Evolutionary conservation across 2,888 invertebrate species (phyloP).

Genomic region (Aphodius sticticus): DNA sequence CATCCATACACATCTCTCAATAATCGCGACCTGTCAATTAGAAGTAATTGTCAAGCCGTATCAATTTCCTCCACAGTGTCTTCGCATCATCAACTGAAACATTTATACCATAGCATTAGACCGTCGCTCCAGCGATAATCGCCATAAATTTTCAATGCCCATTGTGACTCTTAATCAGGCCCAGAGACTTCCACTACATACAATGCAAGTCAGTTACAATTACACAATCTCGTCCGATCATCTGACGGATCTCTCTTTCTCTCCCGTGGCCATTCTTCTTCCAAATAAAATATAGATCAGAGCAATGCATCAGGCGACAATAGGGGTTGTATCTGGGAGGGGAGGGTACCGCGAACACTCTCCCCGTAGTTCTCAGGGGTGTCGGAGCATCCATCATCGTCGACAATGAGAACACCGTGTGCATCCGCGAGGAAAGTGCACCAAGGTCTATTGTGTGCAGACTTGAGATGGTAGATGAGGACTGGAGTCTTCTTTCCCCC

Average conservation of each 20-base stretch:
- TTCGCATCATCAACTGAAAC: not conserved
- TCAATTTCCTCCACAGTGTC: not conserved
- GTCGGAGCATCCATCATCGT: constrained; percentile 53
- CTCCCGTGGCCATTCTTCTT: constrained; percentile 27
- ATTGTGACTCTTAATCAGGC: not conserved
- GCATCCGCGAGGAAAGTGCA: constrained; percentile 31
- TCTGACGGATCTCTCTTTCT: constrained; percentile 8
- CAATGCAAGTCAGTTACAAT: constrained; percentile 35
- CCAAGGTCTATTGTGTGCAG: not conserved
- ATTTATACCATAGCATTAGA: not conserved
- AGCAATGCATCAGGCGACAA: constrained; percentile 19
- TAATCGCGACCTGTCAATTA: not conserved
- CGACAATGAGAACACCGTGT: constrained; percentile 46
- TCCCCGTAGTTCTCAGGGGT: constrained; percentile 49
- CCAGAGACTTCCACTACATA: constrained; percentile 6
- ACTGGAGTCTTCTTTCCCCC: not conserved
- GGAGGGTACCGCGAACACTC: constrained; percentile 19
- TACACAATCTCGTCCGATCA: constrained; percentile 19
- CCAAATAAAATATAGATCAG: constrained; percentile 38
- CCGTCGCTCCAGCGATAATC: not conserved
- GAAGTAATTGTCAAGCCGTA: not conserved
- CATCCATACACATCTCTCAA: too few species aligned
- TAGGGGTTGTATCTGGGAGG: constrained; percentile 10
- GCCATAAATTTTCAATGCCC: constrained; percentile 18
- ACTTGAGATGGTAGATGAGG: constrained; percentile 14